phyloP scores from a whole-genome alignment of 2,113 vertebrate species.

The Thalassarche chlororhynchos region DNA sequence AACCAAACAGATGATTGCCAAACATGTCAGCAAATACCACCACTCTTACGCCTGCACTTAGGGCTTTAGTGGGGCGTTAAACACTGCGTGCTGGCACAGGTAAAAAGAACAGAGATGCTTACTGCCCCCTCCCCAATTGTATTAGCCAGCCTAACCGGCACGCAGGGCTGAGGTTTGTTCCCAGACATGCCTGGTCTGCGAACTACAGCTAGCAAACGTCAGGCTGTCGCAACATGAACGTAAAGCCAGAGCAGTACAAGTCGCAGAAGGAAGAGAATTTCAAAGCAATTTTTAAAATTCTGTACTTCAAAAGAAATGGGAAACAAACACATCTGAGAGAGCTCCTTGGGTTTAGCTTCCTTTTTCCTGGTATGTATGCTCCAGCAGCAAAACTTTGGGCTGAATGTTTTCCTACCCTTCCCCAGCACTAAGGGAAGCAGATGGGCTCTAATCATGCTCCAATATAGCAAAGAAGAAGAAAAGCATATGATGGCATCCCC shows the following conservation, averaged over 20 bases:
- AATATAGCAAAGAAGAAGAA: slow-evolving; percentile 14
- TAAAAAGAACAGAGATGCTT: neutral
- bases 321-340: neutral
- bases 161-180: neutral
- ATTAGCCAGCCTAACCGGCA: neutral
- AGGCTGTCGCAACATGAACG: rapidly evolving
- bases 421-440: slow-evolving; percentile 10
- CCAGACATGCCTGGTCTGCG: neutral
- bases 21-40: slow-evolving; percentile 28
- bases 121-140: neutral
- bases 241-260: neutral
- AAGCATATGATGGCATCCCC: slow-evolving; percentile 43
- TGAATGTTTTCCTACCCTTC: neutral
- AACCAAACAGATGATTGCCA: slow-evolving; percentile 54
- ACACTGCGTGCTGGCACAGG: neutral
- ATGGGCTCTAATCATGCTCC: slow-evolving; percentile 21
- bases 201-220: neutral
- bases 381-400: slow-evolving; percentile 27
- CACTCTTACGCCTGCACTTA: neutral
- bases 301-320: neutral
- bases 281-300: neutral
- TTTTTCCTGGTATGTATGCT: neutral
- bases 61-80: neutral
- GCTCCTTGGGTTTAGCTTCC: neutral
- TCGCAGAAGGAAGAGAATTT: neutral